A percentile compares a stretch with the other conserved stretches of the same genome.
phyloP scores from a whole-genome alignment of 2,113 vertebrate genomes.

The Poecile atricapillus region DNA sequence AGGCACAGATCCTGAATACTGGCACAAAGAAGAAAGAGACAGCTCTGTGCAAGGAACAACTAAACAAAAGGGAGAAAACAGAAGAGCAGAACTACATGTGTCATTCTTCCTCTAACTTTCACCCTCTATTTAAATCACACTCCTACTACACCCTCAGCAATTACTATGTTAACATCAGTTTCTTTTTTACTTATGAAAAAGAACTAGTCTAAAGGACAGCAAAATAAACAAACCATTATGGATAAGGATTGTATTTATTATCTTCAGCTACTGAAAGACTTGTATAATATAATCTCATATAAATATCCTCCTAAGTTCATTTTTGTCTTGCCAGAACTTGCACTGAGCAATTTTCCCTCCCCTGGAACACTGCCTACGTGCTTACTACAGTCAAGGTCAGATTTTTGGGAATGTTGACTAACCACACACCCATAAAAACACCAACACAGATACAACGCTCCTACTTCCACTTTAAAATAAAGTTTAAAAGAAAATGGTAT shows the following conservation, averaged over 20 bases:
- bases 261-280: background rate
- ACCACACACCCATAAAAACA: background rate
- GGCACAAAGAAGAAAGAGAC: background rate
- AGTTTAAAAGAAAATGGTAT: background rate
- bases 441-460: rapidly evolving
- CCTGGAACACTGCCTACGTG: rapidly evolving
- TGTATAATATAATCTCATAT: background rate
- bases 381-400: background rate
- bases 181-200: background rate
- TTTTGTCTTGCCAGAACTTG: background rate
- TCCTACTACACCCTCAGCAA: background rate
- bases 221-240: background rate
- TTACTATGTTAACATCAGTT: background rate
- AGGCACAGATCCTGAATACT: background rate
- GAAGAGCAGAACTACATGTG: background rate
- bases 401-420: background rate
- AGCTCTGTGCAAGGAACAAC: background rate
- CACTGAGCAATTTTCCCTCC: background rate
- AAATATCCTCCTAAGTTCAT: background rate
- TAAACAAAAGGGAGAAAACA: background rate
- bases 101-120: background rate
- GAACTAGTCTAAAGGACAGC: background rate
- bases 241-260: background rate
- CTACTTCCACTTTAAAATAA: background rate
- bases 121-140: background rate